phyloP scores from a whole-genome alignment of 2,113 vertebrate species.

The Neomonachus schauinslandi region DNA sequence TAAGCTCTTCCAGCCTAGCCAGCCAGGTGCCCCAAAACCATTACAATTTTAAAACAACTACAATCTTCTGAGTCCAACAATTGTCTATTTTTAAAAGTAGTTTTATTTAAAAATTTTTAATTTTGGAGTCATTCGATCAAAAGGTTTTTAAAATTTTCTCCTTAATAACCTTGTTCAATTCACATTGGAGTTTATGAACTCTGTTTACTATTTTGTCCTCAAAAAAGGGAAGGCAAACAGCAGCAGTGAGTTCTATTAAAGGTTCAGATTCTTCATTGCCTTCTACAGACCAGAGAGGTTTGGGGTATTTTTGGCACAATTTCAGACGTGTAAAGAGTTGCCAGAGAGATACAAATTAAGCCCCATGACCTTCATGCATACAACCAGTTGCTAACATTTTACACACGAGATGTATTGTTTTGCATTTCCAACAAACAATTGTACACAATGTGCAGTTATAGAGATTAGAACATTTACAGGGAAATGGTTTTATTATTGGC shows the following conservation, averaged over 20 bases:
- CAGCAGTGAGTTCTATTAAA: neutral
- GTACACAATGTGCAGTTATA: accelerated
- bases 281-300: no score
- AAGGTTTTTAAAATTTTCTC: no score
- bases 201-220: neutral
- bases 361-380: no score
- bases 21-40: neutral
- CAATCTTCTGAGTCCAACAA: neutral
- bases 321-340: neutral
- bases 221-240: neutral
- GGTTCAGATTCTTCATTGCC: neutral
- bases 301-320: no score
- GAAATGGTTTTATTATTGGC: neutral
- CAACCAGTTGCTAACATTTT: accelerated
- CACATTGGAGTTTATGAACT: neutral
- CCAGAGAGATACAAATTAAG: no score
- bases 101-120: neutral
- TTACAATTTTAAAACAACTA: neutral
- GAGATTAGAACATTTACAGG: no score
- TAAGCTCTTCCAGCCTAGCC: neutral
- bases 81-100: no score
- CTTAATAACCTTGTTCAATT: neutral
- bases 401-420: no score
- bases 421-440: neutral
- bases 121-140: neutral